Conservation (phyloP, 2,113 vertebrate species). For the Catagonus wagneri region DNA sequence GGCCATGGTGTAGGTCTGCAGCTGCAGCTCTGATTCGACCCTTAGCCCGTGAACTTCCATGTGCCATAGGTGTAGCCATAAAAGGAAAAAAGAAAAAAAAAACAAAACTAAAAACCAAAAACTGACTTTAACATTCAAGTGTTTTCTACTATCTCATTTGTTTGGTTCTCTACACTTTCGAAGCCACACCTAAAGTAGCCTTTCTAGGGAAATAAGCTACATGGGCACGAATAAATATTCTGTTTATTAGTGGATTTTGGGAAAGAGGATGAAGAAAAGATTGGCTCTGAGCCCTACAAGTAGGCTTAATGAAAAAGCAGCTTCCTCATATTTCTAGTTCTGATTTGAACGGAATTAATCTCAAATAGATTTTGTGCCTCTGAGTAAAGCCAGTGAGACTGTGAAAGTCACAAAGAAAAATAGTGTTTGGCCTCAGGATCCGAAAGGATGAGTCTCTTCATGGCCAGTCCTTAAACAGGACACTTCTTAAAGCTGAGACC, state of each 20-base stretch:
- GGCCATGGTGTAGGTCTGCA: no score
- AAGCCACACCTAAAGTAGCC: neutral
- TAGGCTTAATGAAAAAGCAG: neutral
- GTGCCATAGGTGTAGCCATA: no score
- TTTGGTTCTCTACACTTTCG: neutral
- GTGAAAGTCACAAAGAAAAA: neutral
- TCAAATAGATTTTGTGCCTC: neutral
- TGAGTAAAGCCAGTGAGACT: neutral
- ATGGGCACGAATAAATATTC: neutral
- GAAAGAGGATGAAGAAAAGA: neutral
- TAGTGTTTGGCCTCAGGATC: neutral
- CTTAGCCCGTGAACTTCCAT: no score
- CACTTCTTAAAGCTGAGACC: neutral
- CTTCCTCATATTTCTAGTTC: neutral
- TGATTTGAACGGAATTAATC: neutral
- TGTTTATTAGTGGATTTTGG: neutral
- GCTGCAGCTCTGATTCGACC: no score
- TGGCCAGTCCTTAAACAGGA: neutral
- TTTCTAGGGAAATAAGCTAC: slow-evolving; percentile 22
- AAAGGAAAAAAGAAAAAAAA: no score
- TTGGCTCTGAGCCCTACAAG: neutral
- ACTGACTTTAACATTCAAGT: neutral
- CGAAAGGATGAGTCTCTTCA: neutral
- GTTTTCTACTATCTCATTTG: neutral
- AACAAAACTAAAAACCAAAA: neutral